Conservation (phyloP, 2,113 vertebrate genomes). For the human region DNA sequence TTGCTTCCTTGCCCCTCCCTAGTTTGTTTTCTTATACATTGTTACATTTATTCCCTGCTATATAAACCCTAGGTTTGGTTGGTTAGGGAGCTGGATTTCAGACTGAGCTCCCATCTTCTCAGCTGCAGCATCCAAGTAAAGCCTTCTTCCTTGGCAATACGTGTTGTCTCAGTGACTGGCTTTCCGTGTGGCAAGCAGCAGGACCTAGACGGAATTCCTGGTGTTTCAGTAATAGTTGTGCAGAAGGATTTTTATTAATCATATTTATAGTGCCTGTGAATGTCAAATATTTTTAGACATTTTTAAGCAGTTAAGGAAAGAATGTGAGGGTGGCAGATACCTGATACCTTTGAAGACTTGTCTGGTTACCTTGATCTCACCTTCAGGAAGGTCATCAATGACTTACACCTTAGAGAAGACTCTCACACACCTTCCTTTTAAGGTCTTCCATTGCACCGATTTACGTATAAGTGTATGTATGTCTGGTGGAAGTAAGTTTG, state of each 20-base stretch:
- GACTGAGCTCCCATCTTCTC: too few relatives aligned
- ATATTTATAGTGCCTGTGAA: not conserved
- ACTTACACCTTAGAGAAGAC: not conserved
- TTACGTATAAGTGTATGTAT: not conserved
- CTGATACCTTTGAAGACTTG: not conserved
- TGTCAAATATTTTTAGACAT: not conserved
- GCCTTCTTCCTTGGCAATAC: too few relatives aligned
- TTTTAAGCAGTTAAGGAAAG: not conserved
- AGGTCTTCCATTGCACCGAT: not conserved
- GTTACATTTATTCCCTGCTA: too few relatives aligned
- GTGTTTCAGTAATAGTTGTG: not conserved
- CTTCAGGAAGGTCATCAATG: not conserved
- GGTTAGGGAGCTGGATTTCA: too few relatives aligned
- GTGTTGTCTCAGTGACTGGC: too few relatives aligned
- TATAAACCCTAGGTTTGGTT: too few relatives aligned
- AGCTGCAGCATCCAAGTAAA: too few relatives aligned
- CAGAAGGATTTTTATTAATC: not conserved
- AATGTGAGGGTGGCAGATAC: not conserved
- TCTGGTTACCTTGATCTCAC: not conserved
- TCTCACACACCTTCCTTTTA: not conserved
- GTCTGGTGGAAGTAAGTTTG: not conserved
- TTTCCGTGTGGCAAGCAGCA: too few relatives aligned
- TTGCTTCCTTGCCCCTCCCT: too few relatives aligned
- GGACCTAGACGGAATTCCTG: too few relatives aligned
- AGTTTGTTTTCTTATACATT: too few relatives aligned